phyloP scores from a whole-genome alignment of 1,140 invertebrate species.

The Ruditapes philippinarum region DNA sequence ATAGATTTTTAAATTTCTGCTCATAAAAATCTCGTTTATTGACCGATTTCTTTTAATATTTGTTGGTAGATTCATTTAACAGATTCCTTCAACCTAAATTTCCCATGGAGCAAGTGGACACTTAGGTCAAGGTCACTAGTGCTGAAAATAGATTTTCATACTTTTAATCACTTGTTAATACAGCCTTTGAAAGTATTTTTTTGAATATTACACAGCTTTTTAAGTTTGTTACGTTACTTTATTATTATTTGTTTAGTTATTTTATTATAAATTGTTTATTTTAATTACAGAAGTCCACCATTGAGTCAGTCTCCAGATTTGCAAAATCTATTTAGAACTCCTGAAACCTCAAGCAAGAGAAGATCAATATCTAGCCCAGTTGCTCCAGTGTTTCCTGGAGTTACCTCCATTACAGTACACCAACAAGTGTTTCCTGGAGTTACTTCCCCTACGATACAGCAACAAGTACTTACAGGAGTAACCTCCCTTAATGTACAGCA shows the following conservation, averaged over 20 bases:
- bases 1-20: no score
- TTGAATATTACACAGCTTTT: no score
- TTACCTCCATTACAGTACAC: conserved; percentile 36
- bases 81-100: no score
- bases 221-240: background rate
- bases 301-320: background rate
- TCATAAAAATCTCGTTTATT: no score
- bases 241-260: background rate
- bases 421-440: background rate
- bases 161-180: no score
- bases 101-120: no score
- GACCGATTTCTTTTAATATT: no score
- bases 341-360: background rate
- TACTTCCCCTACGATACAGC: conserved; percentile 38
- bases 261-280: background rate
- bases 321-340: background rate
- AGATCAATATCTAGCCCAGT: background rate
- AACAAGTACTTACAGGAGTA: background rate
- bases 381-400: background rate
- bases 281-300: conserved; percentile 1
- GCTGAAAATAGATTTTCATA: no score
- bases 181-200: no score
- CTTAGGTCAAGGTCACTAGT: no score
- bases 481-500: conserved; percentile 38
- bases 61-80: no score